Percentiles rank a stretch among this genome's conserved stretches.
These are phyloP conservation scores for Athalia cordata DNA, from an alignment of 2,888 invertebrate species.

Conservation along the genomic window DNA sequence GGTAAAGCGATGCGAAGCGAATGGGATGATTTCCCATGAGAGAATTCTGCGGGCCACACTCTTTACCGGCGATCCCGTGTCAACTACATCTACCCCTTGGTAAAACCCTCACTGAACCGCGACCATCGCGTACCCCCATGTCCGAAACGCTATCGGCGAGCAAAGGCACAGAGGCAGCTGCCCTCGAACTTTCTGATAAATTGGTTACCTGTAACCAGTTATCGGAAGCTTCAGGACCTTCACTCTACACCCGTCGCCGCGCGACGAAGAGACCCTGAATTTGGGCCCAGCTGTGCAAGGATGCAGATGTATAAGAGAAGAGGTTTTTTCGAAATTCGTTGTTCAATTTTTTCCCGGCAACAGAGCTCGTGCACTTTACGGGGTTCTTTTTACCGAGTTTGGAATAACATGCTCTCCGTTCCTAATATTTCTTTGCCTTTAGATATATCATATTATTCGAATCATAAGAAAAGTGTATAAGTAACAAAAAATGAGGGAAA, in stretches of 20 bases:
- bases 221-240: conserved; percentile 24
- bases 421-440: too few species aligned
- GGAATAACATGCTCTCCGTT: too few species aligned
- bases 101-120: conserved; percentile 2
- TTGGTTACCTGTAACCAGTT: conserved; percentile 29
- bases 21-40: conserved; percentile 43
- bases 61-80: conserved; percentile 34
- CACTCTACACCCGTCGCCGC: neutral
- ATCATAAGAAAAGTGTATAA: neutral
- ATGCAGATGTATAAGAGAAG: too few species aligned
- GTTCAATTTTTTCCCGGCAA: too few species aligned
- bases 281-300: too few species aligned
- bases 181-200: conserved; percentile 26
- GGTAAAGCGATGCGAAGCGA: conserved; percentile 39
- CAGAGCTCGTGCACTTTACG: too few species aligned
- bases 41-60: conserved; percentile 26
- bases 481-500: neutral
- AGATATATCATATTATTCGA: neutral
- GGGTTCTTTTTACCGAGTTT: too few species aligned
- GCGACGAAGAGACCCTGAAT: neutral
- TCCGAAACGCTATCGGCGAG: conserved; percentile 12
- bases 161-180: conserved; percentile 13
- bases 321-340: too few species aligned
- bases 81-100: conserved; percentile 17
- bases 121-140: neutral